phyloP scores from a whole-genome alignment of 2,113 vertebrate genomes.

The Petromus typicus region DNA sequence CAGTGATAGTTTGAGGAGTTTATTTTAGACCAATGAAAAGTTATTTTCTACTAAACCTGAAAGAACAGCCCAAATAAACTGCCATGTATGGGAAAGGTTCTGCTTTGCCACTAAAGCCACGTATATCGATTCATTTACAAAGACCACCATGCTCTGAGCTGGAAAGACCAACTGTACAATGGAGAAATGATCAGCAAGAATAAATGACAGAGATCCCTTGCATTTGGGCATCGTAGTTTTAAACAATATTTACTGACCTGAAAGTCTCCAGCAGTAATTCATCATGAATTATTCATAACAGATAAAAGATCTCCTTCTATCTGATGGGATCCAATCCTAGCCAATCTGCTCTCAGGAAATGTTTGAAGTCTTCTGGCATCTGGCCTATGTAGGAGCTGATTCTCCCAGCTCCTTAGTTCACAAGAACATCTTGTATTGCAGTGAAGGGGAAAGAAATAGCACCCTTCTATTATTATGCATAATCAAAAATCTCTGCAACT shows the following conservation, averaged over 20 bases:
- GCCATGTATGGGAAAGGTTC: background rate
- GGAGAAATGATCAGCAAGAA: background rate
- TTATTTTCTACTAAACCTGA: slow-evolving; percentile 20
- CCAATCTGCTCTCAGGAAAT: slow-evolving; percentile 10
- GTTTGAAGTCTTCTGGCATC: slow-evolving; percentile 63
- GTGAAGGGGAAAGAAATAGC: slow-evolving; percentile 17
- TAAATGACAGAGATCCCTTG: background rate
- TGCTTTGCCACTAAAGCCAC: background rate
- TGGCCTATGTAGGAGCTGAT: slow-evolving; percentile 36
- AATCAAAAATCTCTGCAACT: slow-evolving; percentile 52
- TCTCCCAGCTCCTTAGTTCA: slow-evolving; percentile 59
- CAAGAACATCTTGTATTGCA: slow-evolving; percentile 68
- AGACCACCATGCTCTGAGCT: background rate
- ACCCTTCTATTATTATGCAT: slow-evolving; percentile 39
- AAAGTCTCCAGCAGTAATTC: slow-evolving; percentile 63
- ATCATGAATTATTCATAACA: slow-evolving; percentile 73
- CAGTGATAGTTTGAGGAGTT: background rate
- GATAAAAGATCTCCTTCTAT: slow-evolving; percentile 73
- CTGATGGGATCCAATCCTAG: slow-evolving; percentile 67
- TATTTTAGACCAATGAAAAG: slow-evolving; percentile 1
- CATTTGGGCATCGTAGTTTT: background rate
- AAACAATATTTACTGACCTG: slow-evolving; percentile 65
- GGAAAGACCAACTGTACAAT: slow-evolving; percentile 11
- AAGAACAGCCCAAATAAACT: background rate
- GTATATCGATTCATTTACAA: slow-evolving; percentile 32